Base-by-base conservation (phyloP, 2,797 vertebrate species). In the Scolopax rusticola region DNA sequence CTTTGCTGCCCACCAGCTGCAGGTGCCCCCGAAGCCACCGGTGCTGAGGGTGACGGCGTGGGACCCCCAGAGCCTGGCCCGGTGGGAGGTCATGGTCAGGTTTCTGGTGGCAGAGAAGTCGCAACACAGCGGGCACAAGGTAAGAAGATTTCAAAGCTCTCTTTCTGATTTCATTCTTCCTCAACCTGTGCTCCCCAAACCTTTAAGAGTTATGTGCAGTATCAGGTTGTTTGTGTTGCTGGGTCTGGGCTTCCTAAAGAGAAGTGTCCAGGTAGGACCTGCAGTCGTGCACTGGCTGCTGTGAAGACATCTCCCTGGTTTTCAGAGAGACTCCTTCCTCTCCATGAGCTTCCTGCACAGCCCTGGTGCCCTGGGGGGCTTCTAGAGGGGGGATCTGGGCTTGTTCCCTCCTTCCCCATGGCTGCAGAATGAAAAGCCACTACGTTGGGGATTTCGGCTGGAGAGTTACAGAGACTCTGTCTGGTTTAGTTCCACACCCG, bases 51-150 rank as follows among this genome's bases (percentile, higher is more conserved):
- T 99, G 92, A 99, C 98, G 0, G 99, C 98, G 0, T 96, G 98
- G 85, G 98, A 98, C 59, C 96, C 94, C 61, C 98, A 98, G 32
- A 96, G 92, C 10, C 95, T 98, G 19, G 96, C 98, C 84, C 97
- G 97, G 27, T 99, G 99, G 99, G 98, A 99, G 64, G 96, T 98
- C 0, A 93, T 98, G 79, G 97, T 99, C 96, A 98, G 98, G 69
- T 97, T 99, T 83, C 97, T 98, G 83, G 98, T 98, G 89, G 97
- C 98, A 86, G 98, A 97, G 74, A 96, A 98, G 25, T 82, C 87
- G 1, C 96, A 95, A 1, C 98, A 89, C 89, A 97, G 88, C 0
- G 97, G 96, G 24, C 95, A 97, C 95, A 97, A 98, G 98, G 98
- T 98, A 84, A 67, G 96, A 91, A 38, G 7, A 21, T 68, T 47